These are phyloP conservation scores for Alcedo atthis DNA, from an alignment of 2,797 vertebrate genomes.

Conservation along the genomic window DNA sequence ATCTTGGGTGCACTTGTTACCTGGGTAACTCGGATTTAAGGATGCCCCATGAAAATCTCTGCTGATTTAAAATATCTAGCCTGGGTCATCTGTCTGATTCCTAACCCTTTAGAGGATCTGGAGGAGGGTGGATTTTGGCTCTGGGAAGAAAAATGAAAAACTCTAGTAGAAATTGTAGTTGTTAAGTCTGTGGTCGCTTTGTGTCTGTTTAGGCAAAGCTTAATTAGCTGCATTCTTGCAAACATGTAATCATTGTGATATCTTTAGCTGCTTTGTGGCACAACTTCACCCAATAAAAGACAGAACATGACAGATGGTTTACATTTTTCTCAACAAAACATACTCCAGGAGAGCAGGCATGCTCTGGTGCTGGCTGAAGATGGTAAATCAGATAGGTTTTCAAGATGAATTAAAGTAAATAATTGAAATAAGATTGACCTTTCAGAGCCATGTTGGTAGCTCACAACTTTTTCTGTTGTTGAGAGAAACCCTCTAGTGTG, in stretches of 20 bases:
- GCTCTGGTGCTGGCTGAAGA: neutral
- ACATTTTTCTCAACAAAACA: constrained; percentile 48
- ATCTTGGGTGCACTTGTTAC: neutral
- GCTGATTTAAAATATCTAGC: neutral
- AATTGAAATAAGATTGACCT: neutral
- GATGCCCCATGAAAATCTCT: neutral
- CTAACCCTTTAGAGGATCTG: neutral
- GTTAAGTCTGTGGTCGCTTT: constrained; percentile 6
- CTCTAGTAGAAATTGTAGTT: neutral
- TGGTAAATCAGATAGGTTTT: neutral
- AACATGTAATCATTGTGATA: constrained; percentile 60
- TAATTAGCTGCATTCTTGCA: constrained; percentile 54
- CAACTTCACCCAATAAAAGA: constrained; percentile 43
- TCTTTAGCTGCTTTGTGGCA: constrained; percentile 73
- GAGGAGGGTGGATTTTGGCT: neutral
- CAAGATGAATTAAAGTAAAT: neutral
- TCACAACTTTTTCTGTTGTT: neutral
- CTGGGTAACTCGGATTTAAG: neutral
- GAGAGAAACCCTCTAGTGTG: neutral
- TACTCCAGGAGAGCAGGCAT: neutral
- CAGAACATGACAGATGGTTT: constrained; percentile 37
- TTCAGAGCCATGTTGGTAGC: neutral
- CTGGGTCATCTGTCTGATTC: neutral
- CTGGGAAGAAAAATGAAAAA: neutral
- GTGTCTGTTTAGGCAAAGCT: constrained; percentile 14